These are phyloP conservation scores for Trissolcus japonicus DNA, from an alignment of 2,888 invertebrate species.

Conservation along the genomic window DNA sequence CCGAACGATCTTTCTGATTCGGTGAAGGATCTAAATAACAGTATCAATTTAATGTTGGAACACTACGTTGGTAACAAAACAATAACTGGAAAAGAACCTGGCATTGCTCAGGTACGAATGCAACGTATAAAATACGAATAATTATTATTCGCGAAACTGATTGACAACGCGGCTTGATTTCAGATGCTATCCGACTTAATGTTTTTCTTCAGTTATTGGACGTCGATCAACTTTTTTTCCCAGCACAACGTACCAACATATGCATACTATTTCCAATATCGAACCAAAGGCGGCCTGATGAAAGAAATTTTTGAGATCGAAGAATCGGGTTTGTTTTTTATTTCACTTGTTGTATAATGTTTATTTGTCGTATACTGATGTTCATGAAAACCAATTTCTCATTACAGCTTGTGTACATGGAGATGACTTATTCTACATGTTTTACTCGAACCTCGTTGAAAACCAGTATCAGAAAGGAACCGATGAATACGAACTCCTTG, in stretches of 20 bases:
- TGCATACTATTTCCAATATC: conserved; percentile 26
- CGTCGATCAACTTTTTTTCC: conserved; percentile 5
- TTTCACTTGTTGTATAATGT: neutral
- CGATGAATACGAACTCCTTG: neutral
- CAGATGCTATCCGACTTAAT: conserved; percentile 23
- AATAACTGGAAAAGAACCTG: neutral
- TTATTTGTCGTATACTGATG: neutral
- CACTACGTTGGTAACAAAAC: neutral
- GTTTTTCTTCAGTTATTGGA: conserved; percentile 11
- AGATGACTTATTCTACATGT: conserved; percentile 15
- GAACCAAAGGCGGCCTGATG: conserved; percentile 3
- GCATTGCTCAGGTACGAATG: neutral
- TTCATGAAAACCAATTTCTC: neutral
- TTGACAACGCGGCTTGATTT: neutral
- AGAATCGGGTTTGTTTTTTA: neutral
- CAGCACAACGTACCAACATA: neutral
- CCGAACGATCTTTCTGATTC: no score
- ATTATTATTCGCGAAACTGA: no score
- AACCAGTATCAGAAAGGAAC: conserved; percentile 8
- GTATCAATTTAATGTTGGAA: neutral
- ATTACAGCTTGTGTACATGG: conserved; percentile 18
- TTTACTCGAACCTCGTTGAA: neutral
- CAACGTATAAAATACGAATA: neutral
- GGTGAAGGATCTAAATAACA: no score
- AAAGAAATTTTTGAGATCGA: conserved; percentile 6